phyloP scores from a whole-genome alignment of 2,797 vertebrate species.

The Chloroceryle inda region DNA sequence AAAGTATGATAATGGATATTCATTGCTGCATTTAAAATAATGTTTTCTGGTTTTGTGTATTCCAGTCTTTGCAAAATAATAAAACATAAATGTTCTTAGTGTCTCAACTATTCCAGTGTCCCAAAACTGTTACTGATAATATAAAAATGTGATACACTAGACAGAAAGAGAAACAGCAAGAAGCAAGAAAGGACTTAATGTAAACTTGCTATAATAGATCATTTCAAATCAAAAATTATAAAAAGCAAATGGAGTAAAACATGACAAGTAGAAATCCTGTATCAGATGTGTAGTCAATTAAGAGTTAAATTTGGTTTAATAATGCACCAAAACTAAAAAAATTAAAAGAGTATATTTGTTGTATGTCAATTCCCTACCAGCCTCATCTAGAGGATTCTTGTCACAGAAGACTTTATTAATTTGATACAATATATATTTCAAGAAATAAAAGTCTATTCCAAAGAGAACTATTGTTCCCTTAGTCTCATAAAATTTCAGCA shows the following conservation, averaged over 20 bases:
- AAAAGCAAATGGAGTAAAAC: neutral
- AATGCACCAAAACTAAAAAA: neutral
- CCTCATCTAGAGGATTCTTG: neutral
- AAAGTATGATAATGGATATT: neutral
- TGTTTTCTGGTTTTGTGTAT: neutral
- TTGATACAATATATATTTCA: neutral
- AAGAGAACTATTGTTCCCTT: neutral
- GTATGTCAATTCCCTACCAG: neutral
- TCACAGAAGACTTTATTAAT: neutral
- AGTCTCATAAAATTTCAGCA: neutral
- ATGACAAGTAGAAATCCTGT: neutral
- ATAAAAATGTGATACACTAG: neutral
- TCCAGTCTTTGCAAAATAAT: neutral
- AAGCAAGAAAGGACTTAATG: neutral
- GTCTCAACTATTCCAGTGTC: neutral
- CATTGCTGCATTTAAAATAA: neutral
- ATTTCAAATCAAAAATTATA: neutral
- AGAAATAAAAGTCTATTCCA: neutral
- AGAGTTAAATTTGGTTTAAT: neutral
- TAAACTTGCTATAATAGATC: neutral
- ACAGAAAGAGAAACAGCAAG: neutral
- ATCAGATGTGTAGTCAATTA: neutral
- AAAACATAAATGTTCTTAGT: neutral
- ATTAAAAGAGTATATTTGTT: neutral
- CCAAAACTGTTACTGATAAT: neutral